Conservation (phyloP, 2,797 vertebrate species). For the Melanotaenia pygmaea region DNA sequence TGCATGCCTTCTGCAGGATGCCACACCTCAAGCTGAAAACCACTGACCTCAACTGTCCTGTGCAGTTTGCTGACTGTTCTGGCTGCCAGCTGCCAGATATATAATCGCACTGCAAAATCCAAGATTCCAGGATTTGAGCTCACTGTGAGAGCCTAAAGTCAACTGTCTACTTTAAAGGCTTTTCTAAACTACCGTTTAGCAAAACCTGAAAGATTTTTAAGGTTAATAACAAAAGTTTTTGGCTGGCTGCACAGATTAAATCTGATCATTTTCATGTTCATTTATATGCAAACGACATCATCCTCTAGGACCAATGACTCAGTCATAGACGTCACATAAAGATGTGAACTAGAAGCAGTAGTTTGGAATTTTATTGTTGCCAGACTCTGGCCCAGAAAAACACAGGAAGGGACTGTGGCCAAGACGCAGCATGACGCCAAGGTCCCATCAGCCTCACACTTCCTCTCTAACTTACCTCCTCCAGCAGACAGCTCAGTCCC, state of each 20-base stretch:
- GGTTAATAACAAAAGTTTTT: not conserved
- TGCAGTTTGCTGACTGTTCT: constrained; percentile 16
- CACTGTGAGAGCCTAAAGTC: not conserved
- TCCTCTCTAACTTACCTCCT: constrained; percentile 58
- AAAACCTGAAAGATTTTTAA: not conserved
- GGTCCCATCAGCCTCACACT: constrained; percentile 47
- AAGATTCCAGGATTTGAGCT: not conserved
- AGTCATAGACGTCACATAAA: constrained; percentile 15
- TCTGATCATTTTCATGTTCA: not conserved
- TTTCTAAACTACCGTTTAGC: not conserved
- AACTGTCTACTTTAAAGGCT: not conserved
- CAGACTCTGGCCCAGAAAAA: constrained; percentile 39
- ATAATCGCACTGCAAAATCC: not conserved
- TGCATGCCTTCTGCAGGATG: not conserved
- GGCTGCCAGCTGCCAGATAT: constrained; percentile 15
- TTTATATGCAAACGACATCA: not conserved
- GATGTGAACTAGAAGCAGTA: constrained; percentile 25
- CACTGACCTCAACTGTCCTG: not conserved
- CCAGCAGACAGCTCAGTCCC: constrained; percentile 40
- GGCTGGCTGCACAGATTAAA: not conserved
- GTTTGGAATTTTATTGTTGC: constrained; percentile 27
- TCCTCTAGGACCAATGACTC: not conserved
- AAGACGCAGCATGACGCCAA: constrained; percentile 52
- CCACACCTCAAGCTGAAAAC: not conserved
- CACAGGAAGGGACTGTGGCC: constrained; percentile 56